These are phyloP conservation scores for Triplophysa yarkandensis DNA, from an alignment of 2,797 vertebrate species.

Conservation along the genomic window DNA sequence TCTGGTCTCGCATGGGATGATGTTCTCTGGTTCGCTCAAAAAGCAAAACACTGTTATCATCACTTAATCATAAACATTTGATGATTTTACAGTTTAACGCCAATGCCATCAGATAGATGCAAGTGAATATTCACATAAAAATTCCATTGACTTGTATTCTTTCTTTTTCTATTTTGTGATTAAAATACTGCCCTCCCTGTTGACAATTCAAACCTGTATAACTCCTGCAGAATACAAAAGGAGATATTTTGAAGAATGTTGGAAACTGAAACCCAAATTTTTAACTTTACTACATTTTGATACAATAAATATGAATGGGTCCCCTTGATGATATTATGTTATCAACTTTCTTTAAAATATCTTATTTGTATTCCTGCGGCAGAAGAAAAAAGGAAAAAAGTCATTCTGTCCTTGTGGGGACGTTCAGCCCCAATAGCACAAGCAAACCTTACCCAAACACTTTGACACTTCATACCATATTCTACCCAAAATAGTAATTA, in stretches of 20 bases:
- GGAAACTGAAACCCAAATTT: no score
- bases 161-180: no score
- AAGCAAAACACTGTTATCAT: slow-evolving; percentile 74
- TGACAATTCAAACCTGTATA: no score
- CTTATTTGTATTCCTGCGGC: no score
- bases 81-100: slow-evolving; percentile 59
- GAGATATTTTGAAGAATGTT: no score
- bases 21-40: slow-evolving; percentile 66
- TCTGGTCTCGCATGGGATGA: slow-evolving; percentile 48
- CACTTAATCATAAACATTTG: slow-evolving; percentile 75
- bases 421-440: background rate
- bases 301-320: no score
- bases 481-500: slow-evolving; percentile 53
- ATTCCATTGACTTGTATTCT: background rate
- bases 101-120: slow-evolving; percentile 15
- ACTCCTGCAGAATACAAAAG: no score
- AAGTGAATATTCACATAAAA: background rate
- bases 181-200: no score
- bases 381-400: no score
- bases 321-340: no score
- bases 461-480: slow-evolving; percentile 37
- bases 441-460: slow-evolving; percentile 7
- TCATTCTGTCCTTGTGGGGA: background rate
- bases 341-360: no score
- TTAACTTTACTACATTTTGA: no score